Evolutionary conservation across 1,140 invertebrate genomes (phyloP).

Genomic region (Cyphomyrmex costatus): DNA sequence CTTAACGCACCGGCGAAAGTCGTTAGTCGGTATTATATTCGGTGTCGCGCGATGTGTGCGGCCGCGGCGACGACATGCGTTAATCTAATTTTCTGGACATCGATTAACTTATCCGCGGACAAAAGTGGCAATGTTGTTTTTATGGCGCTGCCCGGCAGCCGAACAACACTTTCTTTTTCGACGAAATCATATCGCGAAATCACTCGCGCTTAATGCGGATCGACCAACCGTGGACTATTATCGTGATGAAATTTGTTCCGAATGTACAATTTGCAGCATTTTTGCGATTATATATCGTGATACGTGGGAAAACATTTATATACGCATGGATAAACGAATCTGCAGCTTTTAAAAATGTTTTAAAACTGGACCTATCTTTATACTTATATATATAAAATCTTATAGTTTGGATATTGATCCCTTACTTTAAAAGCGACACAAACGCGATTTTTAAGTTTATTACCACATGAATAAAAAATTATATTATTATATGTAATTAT

Average conservation of each 20-base stretch:
- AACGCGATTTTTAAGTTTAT: too few species aligned
- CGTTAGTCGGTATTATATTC: slow-evolving; percentile 76
- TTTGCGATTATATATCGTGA: slow-evolving; percentile 8
- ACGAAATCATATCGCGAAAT: slow-evolving; percentile 24
- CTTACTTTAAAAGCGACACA: too few species aligned
- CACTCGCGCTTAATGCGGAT: slow-evolving; percentile 8
- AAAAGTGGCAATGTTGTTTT: slow-evolving; percentile 22
- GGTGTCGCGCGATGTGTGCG: slow-evolving; percentile 45
- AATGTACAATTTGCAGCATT: background rate
- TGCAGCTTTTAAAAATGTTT: background rate
- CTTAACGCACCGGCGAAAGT: slow-evolving; percentile 77
- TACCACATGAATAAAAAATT: too few species aligned
- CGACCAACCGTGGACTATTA: slow-evolving; percentile 10
- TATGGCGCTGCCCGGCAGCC: slow-evolving; percentile 6
- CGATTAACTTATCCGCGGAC: slow-evolving; percentile 64
- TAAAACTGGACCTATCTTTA: background rate
- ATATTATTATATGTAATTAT: too few species aligned
- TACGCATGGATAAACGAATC: background rate
- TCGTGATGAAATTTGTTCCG: background rate
- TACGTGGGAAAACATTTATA: background rate
- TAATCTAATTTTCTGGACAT: slow-evolving; percentile 75
- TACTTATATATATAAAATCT: background rate
- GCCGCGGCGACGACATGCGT: slow-evolving; percentile 62
- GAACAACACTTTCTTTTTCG: slow-evolving; percentile 9
- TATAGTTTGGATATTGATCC: background rate